Percentiles rank a stretch among this genome's conserved stretches.
Conservation (phyloP, 2,797 vertebrate species). For the Acrossocheilus fasciatus region DNA sequence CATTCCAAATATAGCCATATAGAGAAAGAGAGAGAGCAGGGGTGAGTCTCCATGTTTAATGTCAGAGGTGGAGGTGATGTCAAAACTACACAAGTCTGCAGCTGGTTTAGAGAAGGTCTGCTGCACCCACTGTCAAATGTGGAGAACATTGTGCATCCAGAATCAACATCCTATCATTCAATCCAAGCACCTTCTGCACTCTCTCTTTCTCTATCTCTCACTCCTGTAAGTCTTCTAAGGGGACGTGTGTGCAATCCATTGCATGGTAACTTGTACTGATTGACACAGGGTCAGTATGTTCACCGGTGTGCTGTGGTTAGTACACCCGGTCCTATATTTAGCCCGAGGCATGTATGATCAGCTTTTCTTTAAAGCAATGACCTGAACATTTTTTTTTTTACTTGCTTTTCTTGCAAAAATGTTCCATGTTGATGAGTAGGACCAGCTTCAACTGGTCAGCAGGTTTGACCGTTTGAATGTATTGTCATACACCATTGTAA, state of each 20-base stretch:
- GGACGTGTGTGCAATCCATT: constrained; percentile 67
- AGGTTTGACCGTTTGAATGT: constrained; percentile 73
- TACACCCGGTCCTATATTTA: constrained; percentile 34
- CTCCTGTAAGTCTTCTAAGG: constrained; percentile 60
- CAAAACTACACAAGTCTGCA: constrained; percentile 29
- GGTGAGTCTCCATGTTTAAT: constrained; percentile 57
- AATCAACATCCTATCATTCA: constrained; percentile 29
- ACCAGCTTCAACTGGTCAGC: constrained; percentile 64
- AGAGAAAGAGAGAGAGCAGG: constrained; percentile 52
- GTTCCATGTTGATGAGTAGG: constrained; percentile 36
- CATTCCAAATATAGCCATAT: constrained; percentile 20
- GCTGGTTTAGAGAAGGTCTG: constrained; percentile 30
- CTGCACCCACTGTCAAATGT: constrained; percentile 43
- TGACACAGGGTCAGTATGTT: constrained; percentile 13
- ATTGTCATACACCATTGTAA: constrained; percentile 65
- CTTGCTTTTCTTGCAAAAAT: constrained; percentile 51
- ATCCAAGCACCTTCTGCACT: constrained; percentile 10
- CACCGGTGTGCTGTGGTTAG: constrained; percentile 11
- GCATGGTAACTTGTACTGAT: constrained; percentile 30
- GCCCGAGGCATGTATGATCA: constrained; percentile 37
- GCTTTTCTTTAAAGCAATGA: constrained; percentile 41
- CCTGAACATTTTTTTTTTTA: constrained; percentile 27
- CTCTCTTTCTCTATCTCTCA: constrained; percentile 16
- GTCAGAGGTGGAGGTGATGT: constrained; percentile 46
- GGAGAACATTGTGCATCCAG: constrained; percentile 34